These are phyloP conservation scores for Falco biarmicus DNA, from an alignment of 2,797 vertebrate genomes.

Conservation along the genomic window DNA sequence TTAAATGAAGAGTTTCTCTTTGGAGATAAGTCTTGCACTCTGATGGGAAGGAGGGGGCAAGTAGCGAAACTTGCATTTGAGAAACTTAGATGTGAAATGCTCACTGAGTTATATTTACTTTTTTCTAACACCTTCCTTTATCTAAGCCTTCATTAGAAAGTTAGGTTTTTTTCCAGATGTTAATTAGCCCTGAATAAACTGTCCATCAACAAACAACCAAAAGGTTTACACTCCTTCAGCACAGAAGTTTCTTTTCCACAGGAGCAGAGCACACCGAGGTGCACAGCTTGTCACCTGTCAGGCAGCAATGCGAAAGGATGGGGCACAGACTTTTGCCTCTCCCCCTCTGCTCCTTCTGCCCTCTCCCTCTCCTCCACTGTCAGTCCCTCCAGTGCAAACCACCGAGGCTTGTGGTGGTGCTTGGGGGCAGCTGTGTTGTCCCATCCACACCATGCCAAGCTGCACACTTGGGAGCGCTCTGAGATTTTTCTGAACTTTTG, in stretches of 20 bases:
- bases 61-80: background rate
- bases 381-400: background rate
- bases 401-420: background rate
- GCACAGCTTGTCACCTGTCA: background rate
- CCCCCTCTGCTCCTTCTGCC: background rate
- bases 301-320: background rate
- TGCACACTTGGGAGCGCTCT: background rate
- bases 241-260: background rate
- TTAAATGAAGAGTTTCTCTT: background rate
- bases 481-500: background rate
- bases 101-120: background rate
- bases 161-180: background rate
- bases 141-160: background rate
- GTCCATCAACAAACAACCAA: background rate
- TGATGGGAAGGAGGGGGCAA: background rate
- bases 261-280: background rate
- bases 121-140: background rate
- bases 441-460: accelerated
- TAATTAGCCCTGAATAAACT: background rate
- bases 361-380: background rate
- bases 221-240: background rate
- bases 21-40: background rate
- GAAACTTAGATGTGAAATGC: background rate
- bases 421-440: background rate
- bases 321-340: background rate